Percentiles rank a stretch among this genome's conserved stretches.
Conservation (phyloP, 2,888 invertebrate species). For the Erebia ligea region DNA sequence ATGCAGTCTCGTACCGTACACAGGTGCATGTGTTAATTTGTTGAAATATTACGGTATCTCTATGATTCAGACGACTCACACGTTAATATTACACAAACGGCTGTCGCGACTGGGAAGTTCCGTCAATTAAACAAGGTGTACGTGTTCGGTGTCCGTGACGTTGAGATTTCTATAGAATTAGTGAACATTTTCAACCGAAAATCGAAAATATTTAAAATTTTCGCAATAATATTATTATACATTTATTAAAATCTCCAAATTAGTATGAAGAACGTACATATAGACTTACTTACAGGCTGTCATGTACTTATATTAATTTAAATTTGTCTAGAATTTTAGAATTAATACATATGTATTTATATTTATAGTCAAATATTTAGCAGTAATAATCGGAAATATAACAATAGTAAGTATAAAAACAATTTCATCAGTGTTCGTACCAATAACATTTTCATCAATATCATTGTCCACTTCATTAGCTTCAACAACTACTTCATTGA, state of each 20-base stretch:
- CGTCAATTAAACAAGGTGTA: slow-evolving; percentile 2
- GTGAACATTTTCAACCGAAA: background rate
- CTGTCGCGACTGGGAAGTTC: background rate
- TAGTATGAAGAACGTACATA: no score
- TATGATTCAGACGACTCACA: background rate
- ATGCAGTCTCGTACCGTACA: background rate
- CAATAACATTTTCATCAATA: slow-evolving; percentile 33
- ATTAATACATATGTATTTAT: background rate
- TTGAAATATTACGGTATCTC: slow-evolving; percentile 10
- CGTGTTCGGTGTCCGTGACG: slow-evolving; percentile 7
- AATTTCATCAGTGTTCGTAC: slow-evolving; percentile 28
- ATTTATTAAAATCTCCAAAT: no score
- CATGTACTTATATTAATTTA: no score
- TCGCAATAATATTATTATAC: no score
- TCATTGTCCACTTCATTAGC: slow-evolving; percentile 32
- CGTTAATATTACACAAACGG: background rate
- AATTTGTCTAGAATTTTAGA: no score
- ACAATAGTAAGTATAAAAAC: background rate
- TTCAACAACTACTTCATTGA: slow-evolving; percentile 44
- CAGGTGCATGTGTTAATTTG: slow-evolving; percentile 7
- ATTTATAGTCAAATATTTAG: background rate
- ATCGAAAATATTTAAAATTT: background rate
- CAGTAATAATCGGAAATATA: background rate
- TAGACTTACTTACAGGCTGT: no score
- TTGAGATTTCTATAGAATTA: background rate